phyloP scores from a whole-genome alignment of 2,888 invertebrate species.

The Tetragonula carbonaria region DNA sequence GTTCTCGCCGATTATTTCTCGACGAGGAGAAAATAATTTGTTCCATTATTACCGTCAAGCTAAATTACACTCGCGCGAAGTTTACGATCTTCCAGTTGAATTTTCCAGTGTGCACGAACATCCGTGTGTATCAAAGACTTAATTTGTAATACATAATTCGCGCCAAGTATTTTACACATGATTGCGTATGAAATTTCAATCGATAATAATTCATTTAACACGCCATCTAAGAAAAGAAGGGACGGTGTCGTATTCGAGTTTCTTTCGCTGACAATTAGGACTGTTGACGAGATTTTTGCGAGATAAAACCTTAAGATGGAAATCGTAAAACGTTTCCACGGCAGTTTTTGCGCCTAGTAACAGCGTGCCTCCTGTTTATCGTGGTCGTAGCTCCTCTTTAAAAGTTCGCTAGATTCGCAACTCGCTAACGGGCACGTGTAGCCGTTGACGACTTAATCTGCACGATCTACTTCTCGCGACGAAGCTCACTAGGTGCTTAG shows the following conservation, averaged over 20 bases:
- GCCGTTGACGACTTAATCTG: conserved; percentile 67
- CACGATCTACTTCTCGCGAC: conserved; percentile 66
- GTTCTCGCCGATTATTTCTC: too few relatives aligned
- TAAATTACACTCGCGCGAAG: too few relatives aligned
- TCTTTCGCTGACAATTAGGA: not conserved
- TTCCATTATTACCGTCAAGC: too few relatives aligned
- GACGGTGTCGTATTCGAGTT: conserved; percentile 3
- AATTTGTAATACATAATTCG: too few relatives aligned
- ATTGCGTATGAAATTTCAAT: too few relatives aligned
- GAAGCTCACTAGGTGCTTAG: conserved; percentile 34
- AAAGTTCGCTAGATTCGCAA: conserved; percentile 52
- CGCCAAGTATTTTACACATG: too few relatives aligned
- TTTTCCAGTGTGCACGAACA: too few relatives aligned
- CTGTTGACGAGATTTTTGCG: conserved; percentile 1
- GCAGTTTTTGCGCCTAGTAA: conserved; percentile 2
- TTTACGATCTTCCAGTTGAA: too few relatives aligned
- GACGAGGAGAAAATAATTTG: too few relatives aligned
- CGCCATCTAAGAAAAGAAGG: not conserved
- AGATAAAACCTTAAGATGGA: conserved; percentile 4
- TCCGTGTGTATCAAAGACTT: too few relatives aligned
- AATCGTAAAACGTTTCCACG: conserved; percentile 26
- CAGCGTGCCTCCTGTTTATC: conserved; percentile 51
- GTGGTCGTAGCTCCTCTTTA: conserved; percentile 54
- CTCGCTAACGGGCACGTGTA: conserved; percentile 61
- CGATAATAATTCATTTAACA: not conserved